Base-by-base conservation (phyloP, 2,797 vertebrate species). In the Falco biarmicus region DNA sequence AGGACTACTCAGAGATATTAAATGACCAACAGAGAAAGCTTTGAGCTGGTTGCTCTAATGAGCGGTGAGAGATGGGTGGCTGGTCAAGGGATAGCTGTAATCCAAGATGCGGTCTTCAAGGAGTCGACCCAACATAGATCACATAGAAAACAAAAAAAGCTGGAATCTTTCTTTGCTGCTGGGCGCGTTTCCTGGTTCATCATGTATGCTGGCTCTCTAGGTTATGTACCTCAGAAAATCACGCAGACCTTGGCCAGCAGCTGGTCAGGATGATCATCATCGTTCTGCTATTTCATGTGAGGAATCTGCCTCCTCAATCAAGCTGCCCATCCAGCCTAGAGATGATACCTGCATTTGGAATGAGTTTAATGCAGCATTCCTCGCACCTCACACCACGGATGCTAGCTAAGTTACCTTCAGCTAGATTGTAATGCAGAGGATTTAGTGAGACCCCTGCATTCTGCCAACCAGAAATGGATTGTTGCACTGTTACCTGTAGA, bases 371-470 rank as follows among this genome's bases (percentile, higher is more conserved):
- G 45, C 56, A 83, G n/a, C 20, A 16, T 76, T 64, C 26, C 54
- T 54, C 54, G 25, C 29, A 29, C 43, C 54, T 93, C 19, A 1
- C 59, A 13, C 20, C 11, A 9, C 10, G n/a, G 8, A 28, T 69
- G 31, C 41, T 48, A 10, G 19, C 34, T 87, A 1, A 37, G 41
- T 34, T 80, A 25, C 31, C 11, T 70, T 84, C 53, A 63, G 51
- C 22, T 63, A 1, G 0, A 0, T 26, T 45, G 34, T 37, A 4
- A 19, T 26, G 14, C 21, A 14, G 6, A 11, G n/a, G 8, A 28
- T 43, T 34, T 73, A 34, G 45, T 34, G 59, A 56, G 25, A 25
- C n/a, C 20, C 47, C 9, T 28, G 43, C 37, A 21, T 70, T 89
- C 56, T 66, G n/a, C 32, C 74, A 54, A 10, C 26, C 21, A 39